Base-by-base conservation (phyloP, 1,140 invertebrate species). In the Cydia fagiglandana region DNA sequence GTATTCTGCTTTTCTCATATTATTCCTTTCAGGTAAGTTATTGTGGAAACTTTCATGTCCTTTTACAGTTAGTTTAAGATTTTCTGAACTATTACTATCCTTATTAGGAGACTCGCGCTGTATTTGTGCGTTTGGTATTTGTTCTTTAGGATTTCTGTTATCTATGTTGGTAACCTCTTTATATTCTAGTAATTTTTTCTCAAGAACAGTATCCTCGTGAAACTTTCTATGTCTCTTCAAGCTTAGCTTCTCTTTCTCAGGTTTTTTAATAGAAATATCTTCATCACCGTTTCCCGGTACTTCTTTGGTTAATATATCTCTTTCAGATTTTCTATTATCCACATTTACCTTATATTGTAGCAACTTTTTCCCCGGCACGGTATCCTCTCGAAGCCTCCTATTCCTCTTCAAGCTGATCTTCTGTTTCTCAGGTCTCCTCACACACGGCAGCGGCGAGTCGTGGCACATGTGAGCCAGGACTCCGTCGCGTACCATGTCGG, bases 391-490 rank as follows among this genome's bases (percentile, higher is more conserved):
- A 15, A 88, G 79, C 78, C 83, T 93, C 30, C 56, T 83, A 61
- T 84, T 78, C 20, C 75, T 77, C 77, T 87, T 87, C 10, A 80
- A 76, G n/a, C 79, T 10, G 34, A 50, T 56, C 30, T 64, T 64
- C 70, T 75, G 34, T 81, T 82, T 83, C 53, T 81, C 85, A 1
- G 82, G 76, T 80, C 81, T 85, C 13, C 91, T 90, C 0, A 94
- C 84, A 75, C 97, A 98, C 0, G 97, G 97, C 28, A 98, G 87
- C 0, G 94, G 92, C 7, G 96, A 95, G 24, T 96, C 95, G 83
- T 98, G 98, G 86, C 98, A 99, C 4, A 97, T 94, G 82, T 97
- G 97, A 0, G 96, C 95, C 47, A 98, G 89, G 13, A 98, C 86
- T 0, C 96, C 96, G 88, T 99, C 98, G 79, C 96, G 94, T 0